Percentiles rank a stretch among this genome's conserved stretches.
Evolutionary conservation across 2,113 vertebrate species (phyloP).

Genomic region (Pterophyllum scalare): DNA sequence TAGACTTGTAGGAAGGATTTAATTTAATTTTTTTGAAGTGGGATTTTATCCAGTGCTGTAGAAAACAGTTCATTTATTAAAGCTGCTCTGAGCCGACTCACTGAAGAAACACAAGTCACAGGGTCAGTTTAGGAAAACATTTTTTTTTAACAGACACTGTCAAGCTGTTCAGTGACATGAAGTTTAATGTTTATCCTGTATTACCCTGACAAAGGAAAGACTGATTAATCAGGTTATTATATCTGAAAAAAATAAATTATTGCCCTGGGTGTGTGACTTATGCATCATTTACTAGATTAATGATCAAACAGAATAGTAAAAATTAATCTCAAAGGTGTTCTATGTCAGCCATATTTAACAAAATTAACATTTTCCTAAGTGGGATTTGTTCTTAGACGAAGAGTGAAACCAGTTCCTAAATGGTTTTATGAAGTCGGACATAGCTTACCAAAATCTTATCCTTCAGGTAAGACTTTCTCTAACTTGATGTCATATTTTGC

Average conservation of each 20-base stretch:
- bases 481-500: conserved; percentile 3
- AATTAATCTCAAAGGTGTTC: no score
- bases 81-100: not conserved
- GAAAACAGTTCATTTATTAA: not conserved
- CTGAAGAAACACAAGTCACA: not conserved
- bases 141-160: no score
- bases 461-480: not conserved
- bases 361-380: not conserved
- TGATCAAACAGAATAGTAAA: no score
- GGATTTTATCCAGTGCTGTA: not conserved
- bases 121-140: not conserved
- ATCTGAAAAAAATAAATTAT: rapidly evolving
- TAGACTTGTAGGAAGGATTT: not conserved
- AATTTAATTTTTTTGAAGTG: not conserved
- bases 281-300: no score
- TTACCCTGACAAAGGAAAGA: not conserved
- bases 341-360: no score
- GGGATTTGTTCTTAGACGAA: not conserved
- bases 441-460: not conserved
- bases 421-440: rapidly evolving
- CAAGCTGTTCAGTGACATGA: no score
- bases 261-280: no score
- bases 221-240: not conserved
- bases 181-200: no score
- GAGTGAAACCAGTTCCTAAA: not conserved